Base-by-base conservation (phyloP, 2,797 vertebrate genomes). In the Heterohyrax brucei region DNA sequence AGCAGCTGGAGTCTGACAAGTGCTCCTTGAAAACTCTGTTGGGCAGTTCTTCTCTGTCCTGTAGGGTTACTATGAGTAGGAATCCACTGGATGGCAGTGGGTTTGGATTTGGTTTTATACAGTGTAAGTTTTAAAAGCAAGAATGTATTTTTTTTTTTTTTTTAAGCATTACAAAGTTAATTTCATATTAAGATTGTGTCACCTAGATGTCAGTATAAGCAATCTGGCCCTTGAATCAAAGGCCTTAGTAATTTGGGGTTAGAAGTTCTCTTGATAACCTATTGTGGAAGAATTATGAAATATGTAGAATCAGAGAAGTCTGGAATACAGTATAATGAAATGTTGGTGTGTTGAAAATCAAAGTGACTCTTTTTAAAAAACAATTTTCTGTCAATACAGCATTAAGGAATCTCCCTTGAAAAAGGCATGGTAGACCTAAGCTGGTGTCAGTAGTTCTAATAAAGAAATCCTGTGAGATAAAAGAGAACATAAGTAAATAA, bases 101-200 rank as follows among this genome's bases (percentile, higher is more conserved):
- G 39, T 39, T 39, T 39, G 39, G 39, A 39, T 39, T 39, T 39
- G 39, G 39, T 39, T 39, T 39, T 39, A 53, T 87, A 72, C 75
- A 93, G 39, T 81, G 13, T 92, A 91, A 87, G 72, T 94, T 79
- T 95, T 90, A 88, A 85, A 85, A 95, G 80, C 53, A 81, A 68
- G 33, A 66, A 70, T 87, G 91, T 89, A 64, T 73, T 68, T 89
- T 68, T 96, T 85, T 90, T 84, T 95, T 94, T 91, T 85, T 90
- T 84, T 95, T 94, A 89, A 85, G 33, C 73, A 87, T 95, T 48
- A 76, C 66, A 87, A 93, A 92, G 94, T 92, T 85, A 89, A 44
- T 73, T 70, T n/a, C 89, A 95, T 86, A 77, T 91, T 96, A 80
- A 89, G 28, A 5, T 85, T 79, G 2, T 87, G 33, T 97, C 87